These are phyloP conservation scores for Oreochromis tanganicae DNA, from an alignment of 2,113 vertebrate genomes.

Conservation along the genomic window DNA sequence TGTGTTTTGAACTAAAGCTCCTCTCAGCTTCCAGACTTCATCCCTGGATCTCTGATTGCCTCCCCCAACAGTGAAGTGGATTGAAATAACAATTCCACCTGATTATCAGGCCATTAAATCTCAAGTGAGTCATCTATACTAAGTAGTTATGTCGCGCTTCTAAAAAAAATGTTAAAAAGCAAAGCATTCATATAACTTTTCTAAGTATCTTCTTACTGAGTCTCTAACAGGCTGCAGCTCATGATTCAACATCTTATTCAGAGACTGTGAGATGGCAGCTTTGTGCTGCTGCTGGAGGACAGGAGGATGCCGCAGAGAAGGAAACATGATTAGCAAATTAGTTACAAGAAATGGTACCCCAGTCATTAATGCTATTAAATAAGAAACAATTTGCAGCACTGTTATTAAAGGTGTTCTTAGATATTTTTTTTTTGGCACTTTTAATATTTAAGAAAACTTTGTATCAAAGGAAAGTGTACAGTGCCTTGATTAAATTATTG, in stretches of 20 bases:
- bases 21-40: neutral
- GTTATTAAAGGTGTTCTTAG: neutral
- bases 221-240: neutral
- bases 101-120: neutral
- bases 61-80: neutral
- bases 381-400: neutral
- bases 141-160: neutral
- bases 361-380: neutral
- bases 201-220: neutral
- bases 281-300: slow-evolving; percentile 18
- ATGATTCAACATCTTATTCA: slow-evolving; percentile 37
- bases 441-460: neutral
- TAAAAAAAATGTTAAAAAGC: neutral
- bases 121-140: neutral
- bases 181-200: neutral
- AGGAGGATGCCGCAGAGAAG: neutral
- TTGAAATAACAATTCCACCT: neutral
- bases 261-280: slow-evolving; percentile 9
- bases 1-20: neutral
- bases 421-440: neutral
- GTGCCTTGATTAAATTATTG: neutral
- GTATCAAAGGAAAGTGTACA: neutral
- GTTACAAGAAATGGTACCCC: neutral
- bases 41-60: neutral
- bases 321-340: neutral